Evolutionary conservation across 2,113 vertebrate genomes (phyloP).

Genomic region (Erpornis zantholeuca): DNA sequence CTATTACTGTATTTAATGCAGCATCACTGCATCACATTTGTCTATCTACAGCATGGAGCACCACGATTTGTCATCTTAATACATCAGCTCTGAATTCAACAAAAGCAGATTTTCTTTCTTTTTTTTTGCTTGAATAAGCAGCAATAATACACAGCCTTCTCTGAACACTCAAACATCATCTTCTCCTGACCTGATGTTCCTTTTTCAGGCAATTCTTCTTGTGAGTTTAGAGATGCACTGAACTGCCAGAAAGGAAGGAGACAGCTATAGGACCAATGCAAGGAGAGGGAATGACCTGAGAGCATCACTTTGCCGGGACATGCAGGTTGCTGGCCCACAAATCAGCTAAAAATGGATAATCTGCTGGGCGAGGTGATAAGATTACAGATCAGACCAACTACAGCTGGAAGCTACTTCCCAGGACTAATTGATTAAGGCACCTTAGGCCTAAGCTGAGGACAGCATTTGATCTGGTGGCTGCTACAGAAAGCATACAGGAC

Average conservation of each 20-base stretch:
- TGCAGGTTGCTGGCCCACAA: not conserved
- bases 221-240: not conserved
- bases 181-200: not conserved
- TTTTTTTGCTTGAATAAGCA: not conserved
- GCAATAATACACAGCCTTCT: not conserved
- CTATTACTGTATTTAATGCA: not conserved
- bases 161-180: not conserved
- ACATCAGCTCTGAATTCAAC: not conserved
- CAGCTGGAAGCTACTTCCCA: not conserved
- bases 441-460: not conserved
- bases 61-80: not conserved
- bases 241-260: not conserved
- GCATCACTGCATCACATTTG: not conserved
- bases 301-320: not conserved
- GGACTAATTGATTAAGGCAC: not conserved
- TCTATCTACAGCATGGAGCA: not conserved
- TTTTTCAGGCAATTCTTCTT: not conserved
- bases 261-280: not conserved
- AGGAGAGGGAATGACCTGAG: not conserved
- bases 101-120: not conserved
- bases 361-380: not conserved
- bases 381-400: slow-evolving; percentile 20
- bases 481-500: fast-evolving
- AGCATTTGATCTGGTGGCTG: not conserved
- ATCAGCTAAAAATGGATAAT: slow-evolving; percentile 42